phyloP scores from a whole-genome alignment of 2,113 vertebrate species.

The Catharus minimus region DNA sequence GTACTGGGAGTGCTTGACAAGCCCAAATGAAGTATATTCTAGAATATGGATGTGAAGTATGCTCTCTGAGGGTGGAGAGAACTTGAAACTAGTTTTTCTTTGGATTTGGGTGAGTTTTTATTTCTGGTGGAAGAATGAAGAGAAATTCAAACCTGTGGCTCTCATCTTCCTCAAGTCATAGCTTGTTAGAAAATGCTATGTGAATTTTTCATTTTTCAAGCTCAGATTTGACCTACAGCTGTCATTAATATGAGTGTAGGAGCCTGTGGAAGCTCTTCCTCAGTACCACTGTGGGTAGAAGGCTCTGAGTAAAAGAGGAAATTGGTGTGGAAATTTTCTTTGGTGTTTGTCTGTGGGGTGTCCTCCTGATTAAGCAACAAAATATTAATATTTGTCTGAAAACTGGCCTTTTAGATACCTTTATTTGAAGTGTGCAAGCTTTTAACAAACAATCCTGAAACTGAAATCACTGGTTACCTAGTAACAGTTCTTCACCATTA shows the following conservation, averaged over 20 bases:
- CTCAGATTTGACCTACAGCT: background rate
- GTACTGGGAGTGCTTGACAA: background rate
- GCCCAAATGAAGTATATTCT: background rate
- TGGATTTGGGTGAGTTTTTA: background rate
- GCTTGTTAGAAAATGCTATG: background rate
- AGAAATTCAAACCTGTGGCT: background rate
- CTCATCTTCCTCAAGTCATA: background rate
- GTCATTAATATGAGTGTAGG: background rate
- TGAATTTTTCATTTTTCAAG: background rate
- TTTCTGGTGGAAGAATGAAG: background rate
- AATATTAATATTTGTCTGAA: background rate
- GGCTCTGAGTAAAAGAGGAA: background rate
- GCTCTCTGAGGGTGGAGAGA: background rate
- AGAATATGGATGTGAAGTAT: background rate
- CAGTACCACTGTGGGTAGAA: background rate
- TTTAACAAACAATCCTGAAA: slow-evolving; percentile 28
- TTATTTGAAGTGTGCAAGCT: slow-evolving; percentile 5
- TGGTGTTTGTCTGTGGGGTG: background rate
- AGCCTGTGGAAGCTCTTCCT: background rate
- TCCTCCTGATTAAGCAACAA: background rate
- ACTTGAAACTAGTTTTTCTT: background rate
- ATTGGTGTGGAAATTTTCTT: background rate
- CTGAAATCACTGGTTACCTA: background rate
- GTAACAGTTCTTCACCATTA: slow-evolving; percentile 21
- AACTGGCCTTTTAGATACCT: background rate